A percentile compares a stretch with the other conserved stretches of the same genome.
Evolutionary conservation across 2,797 vertebrate species (phyloP).

Genomic region (Champsocephalus esox): DNA sequence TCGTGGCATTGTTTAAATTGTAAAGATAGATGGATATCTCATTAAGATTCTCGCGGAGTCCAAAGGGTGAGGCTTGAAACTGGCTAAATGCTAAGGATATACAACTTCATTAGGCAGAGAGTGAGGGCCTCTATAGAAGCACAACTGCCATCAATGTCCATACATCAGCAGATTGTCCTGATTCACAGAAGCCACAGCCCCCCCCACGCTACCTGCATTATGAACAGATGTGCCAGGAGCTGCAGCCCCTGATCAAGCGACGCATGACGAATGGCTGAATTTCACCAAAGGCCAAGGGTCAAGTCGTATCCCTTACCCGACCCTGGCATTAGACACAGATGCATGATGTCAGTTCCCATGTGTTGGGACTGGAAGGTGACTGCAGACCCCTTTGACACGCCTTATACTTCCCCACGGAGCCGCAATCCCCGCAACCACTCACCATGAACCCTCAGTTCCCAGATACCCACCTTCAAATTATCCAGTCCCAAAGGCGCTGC

Average conservation of each 20-base stretch:
- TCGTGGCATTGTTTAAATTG: constrained; percentile 60
- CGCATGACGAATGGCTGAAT: constrained; percentile 78
- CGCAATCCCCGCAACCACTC: constrained; percentile 47
- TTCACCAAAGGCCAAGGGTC: constrained; percentile 75
- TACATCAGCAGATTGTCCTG: constrained; percentile 61
- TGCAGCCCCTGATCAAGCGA: constrained; percentile 51
- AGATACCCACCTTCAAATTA: constrained; percentile 64
- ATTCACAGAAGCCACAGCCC: constrained; percentile 57
- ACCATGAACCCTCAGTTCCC: constrained; percentile 59
- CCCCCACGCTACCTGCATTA: constrained; percentile 75
- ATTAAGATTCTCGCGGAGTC: neutral
- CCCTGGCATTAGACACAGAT: constrained; percentile 79
- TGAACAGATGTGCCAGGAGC: constrained; percentile 82
- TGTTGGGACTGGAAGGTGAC: constrained; percentile 57
- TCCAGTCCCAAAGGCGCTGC: constrained; percentile 51
- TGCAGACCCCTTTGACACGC: constrained; percentile 55
- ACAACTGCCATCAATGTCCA: constrained; percentile 57
- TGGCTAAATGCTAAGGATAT: constrained; percentile 39
- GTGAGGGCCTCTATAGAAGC: constrained; percentile 33
- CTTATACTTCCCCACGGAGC: constrained; percentile 64
- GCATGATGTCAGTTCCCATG: constrained; percentile 78
- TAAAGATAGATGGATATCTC: constrained; percentile 54
- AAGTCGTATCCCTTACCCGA: constrained; percentile 81
- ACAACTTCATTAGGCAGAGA: constrained; percentile 53
- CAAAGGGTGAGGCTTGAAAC: constrained; percentile 33